Percentiles rank a stretch among this genome's conserved stretches.
Evolutionary conservation across 2,113 vertebrate species (phyloP).

Genomic region (Tichodroma muraria): DNA sequence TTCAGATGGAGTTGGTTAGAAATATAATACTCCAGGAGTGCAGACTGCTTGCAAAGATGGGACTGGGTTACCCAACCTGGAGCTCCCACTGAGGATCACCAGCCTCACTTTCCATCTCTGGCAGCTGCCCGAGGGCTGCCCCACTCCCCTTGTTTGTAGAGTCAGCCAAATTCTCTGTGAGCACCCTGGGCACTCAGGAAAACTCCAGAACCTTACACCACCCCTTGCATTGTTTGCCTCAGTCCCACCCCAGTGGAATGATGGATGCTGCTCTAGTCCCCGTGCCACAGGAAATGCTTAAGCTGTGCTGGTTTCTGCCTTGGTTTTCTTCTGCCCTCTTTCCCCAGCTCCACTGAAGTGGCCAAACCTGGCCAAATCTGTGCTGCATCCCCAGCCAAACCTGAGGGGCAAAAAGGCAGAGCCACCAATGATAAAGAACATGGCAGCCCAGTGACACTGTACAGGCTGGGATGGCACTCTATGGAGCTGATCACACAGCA

Average conservation of each 20-base stretch:
- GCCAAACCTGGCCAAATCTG: not conserved
- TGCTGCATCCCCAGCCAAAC: not conserved
- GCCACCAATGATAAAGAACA: not conserved
- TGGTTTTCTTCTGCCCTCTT: not conserved
- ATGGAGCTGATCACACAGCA: not conserved
- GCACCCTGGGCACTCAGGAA: not conserved
- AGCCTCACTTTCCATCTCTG: rapidly evolving
- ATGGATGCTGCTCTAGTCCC: not conserved
- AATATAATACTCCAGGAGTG: not conserved
- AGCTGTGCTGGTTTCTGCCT: not conserved
- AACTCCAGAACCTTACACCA: not conserved
- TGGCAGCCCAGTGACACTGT: rapidly evolving
- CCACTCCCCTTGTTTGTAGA: not conserved
- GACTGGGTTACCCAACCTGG: rapidly evolving
- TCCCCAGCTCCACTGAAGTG: not conserved
- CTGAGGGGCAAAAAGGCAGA: not conserved
- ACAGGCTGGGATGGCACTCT: not conserved
- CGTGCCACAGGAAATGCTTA: not conserved
- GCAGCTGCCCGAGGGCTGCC: not conserved
- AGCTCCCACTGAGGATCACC: not conserved
- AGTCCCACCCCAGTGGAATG: not conserved
- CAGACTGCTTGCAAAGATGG: not conserved
- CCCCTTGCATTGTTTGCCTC: rapidly evolving
- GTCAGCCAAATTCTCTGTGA: not conserved
- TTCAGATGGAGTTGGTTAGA: not conserved